These are phyloP conservation scores for Drosophila seguyi DNA, from an alignment of 1,140 invertebrate species.

Conservation along the genomic window DNA sequence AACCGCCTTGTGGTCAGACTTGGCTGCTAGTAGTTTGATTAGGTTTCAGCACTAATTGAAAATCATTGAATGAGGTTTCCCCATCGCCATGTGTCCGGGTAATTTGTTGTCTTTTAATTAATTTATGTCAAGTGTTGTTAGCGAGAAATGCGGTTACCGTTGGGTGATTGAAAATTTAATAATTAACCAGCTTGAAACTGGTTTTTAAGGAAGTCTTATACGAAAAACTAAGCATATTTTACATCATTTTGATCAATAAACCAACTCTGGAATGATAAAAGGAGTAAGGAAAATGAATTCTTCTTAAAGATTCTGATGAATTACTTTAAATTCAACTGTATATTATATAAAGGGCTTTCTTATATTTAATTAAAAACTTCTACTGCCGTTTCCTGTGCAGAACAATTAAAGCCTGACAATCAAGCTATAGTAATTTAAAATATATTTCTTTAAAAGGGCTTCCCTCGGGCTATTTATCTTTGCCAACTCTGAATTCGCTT, in stretches of 20 bases:
- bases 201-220: neutral
- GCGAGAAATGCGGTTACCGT: constrained; percentile 25
- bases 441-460: constrained; percentile 17
- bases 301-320: no score
- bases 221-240: neutral
- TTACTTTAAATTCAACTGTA: neutral
- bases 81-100: constrained; percentile 6
- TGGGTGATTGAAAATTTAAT: constrained; percentile 33
- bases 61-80: constrained; percentile 57
- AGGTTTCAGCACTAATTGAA: constrained; percentile 71
- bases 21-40: constrained; percentile 38
- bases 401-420: neutral
- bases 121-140: constrained; percentile 53
- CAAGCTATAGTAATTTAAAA: constrained; percentile 13
- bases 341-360: neutral
- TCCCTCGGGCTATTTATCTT: constrained; percentile 32
- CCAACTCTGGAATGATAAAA: no score
- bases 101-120: constrained; percentile 59
- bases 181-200: constrained; percentile 3
- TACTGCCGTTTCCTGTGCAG: neutral
- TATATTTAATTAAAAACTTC: neutral
- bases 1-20: constrained; percentile 49
- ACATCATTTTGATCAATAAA: no score
- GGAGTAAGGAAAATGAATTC: no score
- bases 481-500: constrained; percentile 33